These are phyloP conservation scores for Aphidius ervi DNA, from an alignment of 1,140 invertebrate species.

Conservation along the genomic window DNA sequence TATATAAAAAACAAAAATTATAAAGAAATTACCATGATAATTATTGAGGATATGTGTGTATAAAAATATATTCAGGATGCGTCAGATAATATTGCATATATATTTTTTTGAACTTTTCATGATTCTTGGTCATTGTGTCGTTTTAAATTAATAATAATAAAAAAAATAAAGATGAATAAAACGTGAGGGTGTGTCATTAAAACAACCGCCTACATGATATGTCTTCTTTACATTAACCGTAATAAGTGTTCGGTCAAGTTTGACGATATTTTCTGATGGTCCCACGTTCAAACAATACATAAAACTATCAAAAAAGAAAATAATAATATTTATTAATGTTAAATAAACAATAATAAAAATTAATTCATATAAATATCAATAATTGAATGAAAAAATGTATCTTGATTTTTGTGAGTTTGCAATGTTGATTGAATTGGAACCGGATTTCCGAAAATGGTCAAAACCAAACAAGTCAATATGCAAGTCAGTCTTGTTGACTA, in stretches of 20 bases:
- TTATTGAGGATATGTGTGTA: too few species aligned
- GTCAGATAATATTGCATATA: too few species aligned
- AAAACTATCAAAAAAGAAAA: neutral
- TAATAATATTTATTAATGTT: neutral
- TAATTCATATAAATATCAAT: neutral
- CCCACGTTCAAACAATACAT: neutral
- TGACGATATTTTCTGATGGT: too few species aligned
- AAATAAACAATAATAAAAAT: neutral
- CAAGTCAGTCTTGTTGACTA: slow-evolving; percentile 17
- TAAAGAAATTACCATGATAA: too few species aligned
- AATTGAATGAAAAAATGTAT: neutral
- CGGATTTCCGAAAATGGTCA: slow-evolving; percentile 49
- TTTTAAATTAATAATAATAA: too few species aligned
- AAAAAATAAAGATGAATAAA: slow-evolving; percentile 1
- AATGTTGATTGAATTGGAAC: slow-evolving; percentile 27
- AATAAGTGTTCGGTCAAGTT: too few species aligned
- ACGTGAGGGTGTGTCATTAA: neutral
- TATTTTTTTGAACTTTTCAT: too few species aligned
- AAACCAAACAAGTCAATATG: slow-evolving; percentile 30
- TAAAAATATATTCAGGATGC: too few species aligned
- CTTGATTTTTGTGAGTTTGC: neutral
- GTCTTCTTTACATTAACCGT: too few species aligned
- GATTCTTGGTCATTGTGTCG: too few species aligned
- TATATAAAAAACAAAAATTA: too few species aligned
- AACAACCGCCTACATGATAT: too few species aligned